These are phyloP conservation scores for Cerceris rybyensis DNA, from an alignment of 2,888 invertebrate species.

Conservation along the genomic window DNA sequence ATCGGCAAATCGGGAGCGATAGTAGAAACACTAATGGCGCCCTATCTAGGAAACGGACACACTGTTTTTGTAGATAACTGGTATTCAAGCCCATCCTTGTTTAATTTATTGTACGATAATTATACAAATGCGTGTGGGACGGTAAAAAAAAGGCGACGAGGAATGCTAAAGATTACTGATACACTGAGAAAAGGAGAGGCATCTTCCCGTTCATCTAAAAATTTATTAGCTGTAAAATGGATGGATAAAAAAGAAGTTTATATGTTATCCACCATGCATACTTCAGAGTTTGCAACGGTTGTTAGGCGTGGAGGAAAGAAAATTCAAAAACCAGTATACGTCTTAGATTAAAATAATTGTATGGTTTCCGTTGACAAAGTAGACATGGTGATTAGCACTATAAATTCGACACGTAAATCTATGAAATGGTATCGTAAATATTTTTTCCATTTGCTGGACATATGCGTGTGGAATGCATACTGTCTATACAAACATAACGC, in stretches of 20 bases:
- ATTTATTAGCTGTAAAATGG: conserved; percentile 48
- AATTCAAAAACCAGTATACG: conserved; percentile 43
- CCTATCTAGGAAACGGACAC: conserved; percentile 26
- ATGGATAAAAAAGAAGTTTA: conserved; percentile 45
- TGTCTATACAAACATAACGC: conserved; percentile 39
- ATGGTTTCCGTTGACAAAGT: conserved; percentile 41
- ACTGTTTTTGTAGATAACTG: conserved; percentile 26
- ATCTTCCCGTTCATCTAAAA: conserved; percentile 35
- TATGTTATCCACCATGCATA: conserved; percentile 44
- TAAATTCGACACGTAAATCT: conserved; percentile 32
- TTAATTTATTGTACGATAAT: conserved; percentile 19
- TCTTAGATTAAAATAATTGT: conserved; percentile 39
- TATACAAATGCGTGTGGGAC: conserved; percentile 29
- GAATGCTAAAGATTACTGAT: conserved; percentile 25
- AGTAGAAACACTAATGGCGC: conserved; percentile 11
- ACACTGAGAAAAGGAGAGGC: conserved; percentile 29
- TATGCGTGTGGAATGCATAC: conserved; percentile 42
- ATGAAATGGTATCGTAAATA: conserved; percentile 39
- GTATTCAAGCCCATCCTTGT: conserved; percentile 28
- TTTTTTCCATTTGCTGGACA: conserved; percentile 49
- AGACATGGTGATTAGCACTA: conserved; percentile 41
- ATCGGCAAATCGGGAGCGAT: conserved; percentile 23
- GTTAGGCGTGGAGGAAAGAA: conserved; percentile 33
- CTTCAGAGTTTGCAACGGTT: conserved; percentile 38
- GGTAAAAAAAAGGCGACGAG: conserved; percentile 17